These are phyloP conservation scores for Lerema accius DNA, from an alignment of 1,140 invertebrate genomes.

Conservation along the genomic window DNA sequence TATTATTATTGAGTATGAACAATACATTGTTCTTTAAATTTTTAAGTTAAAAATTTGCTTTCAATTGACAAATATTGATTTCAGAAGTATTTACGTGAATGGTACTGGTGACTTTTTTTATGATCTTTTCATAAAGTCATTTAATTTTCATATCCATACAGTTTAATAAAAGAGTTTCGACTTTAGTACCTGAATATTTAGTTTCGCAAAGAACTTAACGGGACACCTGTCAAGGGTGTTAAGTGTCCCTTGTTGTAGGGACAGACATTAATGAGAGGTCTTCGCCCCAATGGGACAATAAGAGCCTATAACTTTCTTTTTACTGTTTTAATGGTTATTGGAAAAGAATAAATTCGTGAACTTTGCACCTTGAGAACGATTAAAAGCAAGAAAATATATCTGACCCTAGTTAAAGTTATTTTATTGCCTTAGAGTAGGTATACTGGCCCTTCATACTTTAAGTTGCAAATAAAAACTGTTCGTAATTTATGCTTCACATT, in stretches of 20 bases:
- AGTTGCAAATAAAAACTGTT: too few relatives aligned
- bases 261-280: conserved; percentile 28
- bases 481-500: too few relatives aligned
- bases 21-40: too few relatives aligned
- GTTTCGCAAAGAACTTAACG: conserved; percentile 7
- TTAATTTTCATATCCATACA: too few relatives aligned
- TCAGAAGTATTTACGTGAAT: too few relatives aligned
- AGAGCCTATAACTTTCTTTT: conserved; percentile 25
- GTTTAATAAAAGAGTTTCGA: too few relatives aligned
- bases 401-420: neutral
- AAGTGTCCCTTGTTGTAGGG: conserved; percentile 16
- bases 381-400: conserved; percentile 25
- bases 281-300: conserved; percentile 21
- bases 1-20: too few relatives aligned
- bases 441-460: too few relatives aligned
- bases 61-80: too few relatives aligned
- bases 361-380: conserved; percentile 29
- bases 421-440: neutral
- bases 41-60: too few relatives aligned
- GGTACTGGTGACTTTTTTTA: too few relatives aligned
- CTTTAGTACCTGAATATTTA: neutral
- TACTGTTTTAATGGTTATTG: conserved; percentile 37
- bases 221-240: conserved; percentile 24
- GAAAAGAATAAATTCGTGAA: conserved; percentile 34
- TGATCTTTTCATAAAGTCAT: too few relatives aligned